Evolutionary conservation across 2,797 vertebrate species (phyloP).

Genomic region (Apogon hyalosoma): DNA sequence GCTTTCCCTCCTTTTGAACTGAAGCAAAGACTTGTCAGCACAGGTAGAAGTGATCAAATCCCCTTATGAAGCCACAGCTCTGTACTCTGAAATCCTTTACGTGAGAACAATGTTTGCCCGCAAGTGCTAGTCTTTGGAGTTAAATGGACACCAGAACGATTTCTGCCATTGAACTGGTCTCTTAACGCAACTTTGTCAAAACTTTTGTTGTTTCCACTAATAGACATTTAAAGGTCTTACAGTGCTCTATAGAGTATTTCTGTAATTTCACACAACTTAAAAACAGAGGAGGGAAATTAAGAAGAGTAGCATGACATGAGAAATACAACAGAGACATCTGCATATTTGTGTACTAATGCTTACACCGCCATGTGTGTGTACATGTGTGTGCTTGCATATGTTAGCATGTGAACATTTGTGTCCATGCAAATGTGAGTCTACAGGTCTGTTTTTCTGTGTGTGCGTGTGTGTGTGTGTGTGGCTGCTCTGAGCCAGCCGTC

Average conservation of each 20-base stretch:
- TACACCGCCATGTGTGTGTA: conserved; percentile 52
- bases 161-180: conserved; percentile 62
- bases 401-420: conserved; percentile 72
- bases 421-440: conserved; percentile 77
- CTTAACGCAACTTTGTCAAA: conserved; percentile 60
- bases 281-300: conserved; percentile 36
- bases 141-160: conserved; percentile 64
- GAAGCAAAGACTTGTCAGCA: conserved; percentile 66
- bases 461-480: conserved; percentile 50
- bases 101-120: conserved; percentile 66
- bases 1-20: conserved; percentile 70
- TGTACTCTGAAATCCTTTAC: conserved; percentile 59
- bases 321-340: conserved; percentile 29
- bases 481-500: conserved; percentile 80
- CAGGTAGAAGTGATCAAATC: conserved; percentile 78
- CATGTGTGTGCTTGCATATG: conserved; percentile 69
- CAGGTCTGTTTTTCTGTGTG: conserved; percentile 63
- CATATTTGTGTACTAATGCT: conserved; percentile 49
- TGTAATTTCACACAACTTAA: conserved; percentile 47
- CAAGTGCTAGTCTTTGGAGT: conserved; percentile 63
- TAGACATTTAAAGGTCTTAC: conserved; percentile 44
- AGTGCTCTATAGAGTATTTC: conserved; percentile 4
- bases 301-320: conserved; percentile 21
- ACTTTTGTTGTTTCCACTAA: conserved; percentile 63
- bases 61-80: conserved; percentile 65